A percentile compares a stretch with the other conserved stretches of the same genome.
Evolutionary conservation across 2,113 vertebrate genomes (phyloP).

Genomic region (Daphoenositta chrysoptera): DNA sequence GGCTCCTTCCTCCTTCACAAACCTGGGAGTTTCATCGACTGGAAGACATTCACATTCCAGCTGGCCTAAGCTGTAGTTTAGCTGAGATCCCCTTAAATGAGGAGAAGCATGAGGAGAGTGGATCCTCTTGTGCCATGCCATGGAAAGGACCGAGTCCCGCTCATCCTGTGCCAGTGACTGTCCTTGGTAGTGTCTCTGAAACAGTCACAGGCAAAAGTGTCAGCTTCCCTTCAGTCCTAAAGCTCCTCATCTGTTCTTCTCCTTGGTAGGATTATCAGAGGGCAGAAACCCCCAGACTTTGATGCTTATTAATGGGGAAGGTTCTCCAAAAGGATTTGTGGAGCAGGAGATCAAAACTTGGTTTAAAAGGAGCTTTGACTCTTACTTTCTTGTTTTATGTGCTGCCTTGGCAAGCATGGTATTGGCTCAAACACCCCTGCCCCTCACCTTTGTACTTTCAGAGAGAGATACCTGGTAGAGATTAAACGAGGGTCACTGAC

Average conservation of each 20-base stretch:
- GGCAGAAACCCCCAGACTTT: background rate
- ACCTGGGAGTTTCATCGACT: background rate
- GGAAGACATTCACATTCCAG: background rate
- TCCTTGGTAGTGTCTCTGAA: background rate
- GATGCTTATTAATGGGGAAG: background rate
- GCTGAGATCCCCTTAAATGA: background rate
- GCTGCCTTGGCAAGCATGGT: background rate
- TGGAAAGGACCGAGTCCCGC: background rate
- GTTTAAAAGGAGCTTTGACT: background rate
- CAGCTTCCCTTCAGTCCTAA: background rate
- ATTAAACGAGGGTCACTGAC: background rate
- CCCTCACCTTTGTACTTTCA: conserved; percentile 6
- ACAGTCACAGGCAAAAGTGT: background rate
- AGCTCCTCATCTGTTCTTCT: background rate
- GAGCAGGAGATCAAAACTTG: background rate
- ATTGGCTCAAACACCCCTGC: background rate
- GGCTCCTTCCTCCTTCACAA: background rate
- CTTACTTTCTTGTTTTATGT: background rate
- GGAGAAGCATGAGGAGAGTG: background rate
- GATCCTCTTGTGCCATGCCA: background rate
- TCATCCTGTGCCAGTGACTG: background rate
- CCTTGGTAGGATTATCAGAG: background rate
- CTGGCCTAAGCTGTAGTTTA: background rate
- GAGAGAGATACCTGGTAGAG: background rate
- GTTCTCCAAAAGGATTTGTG: background rate